Evolutionary conservation across 2,888 invertebrate species (phyloP).

Genomic region (Hydriomena furcata): DNA sequence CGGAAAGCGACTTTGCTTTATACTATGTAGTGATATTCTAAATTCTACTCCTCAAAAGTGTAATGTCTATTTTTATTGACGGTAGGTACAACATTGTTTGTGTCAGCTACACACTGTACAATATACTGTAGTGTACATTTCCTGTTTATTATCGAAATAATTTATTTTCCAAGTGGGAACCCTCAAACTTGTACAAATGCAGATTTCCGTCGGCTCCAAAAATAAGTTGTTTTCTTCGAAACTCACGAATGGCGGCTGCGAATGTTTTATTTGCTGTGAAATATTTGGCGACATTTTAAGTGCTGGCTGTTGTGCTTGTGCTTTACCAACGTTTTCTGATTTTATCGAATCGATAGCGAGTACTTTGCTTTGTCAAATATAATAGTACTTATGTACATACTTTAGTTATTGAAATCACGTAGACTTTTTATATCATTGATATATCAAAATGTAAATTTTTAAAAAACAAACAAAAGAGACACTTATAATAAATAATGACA

Average conservation of each 20-base stretch:
- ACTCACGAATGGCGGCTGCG: not conserved
- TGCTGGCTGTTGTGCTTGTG: slow-evolving; percentile 1
- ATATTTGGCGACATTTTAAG: slow-evolving; percentile 15
- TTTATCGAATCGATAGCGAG: not conserved
- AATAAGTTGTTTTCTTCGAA: slow-evolving; percentile 13
- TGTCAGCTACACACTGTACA: not conserved
- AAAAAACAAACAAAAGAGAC: no score
- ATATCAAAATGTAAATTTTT: no score
- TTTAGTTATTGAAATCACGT: no score
- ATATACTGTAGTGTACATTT: not conserved
- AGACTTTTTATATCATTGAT: no score
- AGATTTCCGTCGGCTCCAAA: slow-evolving; percentile 11
- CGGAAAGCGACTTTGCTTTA: no score
- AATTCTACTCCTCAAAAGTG: no score
- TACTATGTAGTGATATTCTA: no score
- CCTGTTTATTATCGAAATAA: slow-evolving; percentile 1
- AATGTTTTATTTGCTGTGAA: slow-evolving; percentile 23
- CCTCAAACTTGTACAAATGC: slow-evolving; percentile 6
- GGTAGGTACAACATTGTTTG: not conserved
- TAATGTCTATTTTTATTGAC: no score
- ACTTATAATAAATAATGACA: no score
- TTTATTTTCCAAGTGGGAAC: slow-evolving; percentile 1
- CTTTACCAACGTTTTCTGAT: not conserved
- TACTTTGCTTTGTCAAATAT: not conserved
- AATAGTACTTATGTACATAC: no score